A percentile compares a stretch with the other conserved stretches of the same genome.
Evolutionary conservation across 2,113 vertebrate genomes (phyloP).

Genomic region (Archocentrus centrarchus): DNA sequence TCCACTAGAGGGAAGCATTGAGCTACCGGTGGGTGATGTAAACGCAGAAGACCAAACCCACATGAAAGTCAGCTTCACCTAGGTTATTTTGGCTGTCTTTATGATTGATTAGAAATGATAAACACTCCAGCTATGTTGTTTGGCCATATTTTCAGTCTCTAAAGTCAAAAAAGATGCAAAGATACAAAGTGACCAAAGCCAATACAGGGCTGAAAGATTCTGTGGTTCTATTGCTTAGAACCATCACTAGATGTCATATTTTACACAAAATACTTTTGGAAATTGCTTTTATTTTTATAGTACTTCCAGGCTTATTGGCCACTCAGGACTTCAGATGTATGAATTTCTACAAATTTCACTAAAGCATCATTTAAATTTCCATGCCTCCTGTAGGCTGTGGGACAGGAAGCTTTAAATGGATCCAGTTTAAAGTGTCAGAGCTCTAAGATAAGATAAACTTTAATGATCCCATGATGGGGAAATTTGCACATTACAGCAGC

Average conservation of each 20-base stretch:
- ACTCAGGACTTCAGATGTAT: too few relatives aligned
- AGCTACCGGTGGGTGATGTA: neutral
- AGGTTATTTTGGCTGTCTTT: neutral
- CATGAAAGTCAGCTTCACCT: neutral
- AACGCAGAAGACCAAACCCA: fast-evolving
- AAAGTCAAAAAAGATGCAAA: neutral
- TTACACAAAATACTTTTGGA: neutral
- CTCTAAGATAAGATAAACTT: too few relatives aligned
- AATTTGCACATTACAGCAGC: too few relatives aligned
- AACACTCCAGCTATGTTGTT: neutral
- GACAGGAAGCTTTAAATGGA: too few relatives aligned
- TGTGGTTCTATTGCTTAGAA: neutral
- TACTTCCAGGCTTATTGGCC: too few relatives aligned
- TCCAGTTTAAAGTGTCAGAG: too few relatives aligned
- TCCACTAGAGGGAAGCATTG: conserved; percentile 29
- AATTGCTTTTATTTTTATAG: too few relatives aligned
- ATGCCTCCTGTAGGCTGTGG: too few relatives aligned
- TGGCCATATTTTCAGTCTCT: neutral
- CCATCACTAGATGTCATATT: neutral
- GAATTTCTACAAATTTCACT: too few relatives aligned
- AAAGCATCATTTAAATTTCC: too few relatives aligned
- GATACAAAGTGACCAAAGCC: neutral
- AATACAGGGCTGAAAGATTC: neutral
- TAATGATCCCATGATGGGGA: too few relatives aligned
- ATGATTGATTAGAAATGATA: neutral